phyloP scores from a whole-genome alignment of 2,888 invertebrate genomes.

The Tupiocoris notatus region DNA sequence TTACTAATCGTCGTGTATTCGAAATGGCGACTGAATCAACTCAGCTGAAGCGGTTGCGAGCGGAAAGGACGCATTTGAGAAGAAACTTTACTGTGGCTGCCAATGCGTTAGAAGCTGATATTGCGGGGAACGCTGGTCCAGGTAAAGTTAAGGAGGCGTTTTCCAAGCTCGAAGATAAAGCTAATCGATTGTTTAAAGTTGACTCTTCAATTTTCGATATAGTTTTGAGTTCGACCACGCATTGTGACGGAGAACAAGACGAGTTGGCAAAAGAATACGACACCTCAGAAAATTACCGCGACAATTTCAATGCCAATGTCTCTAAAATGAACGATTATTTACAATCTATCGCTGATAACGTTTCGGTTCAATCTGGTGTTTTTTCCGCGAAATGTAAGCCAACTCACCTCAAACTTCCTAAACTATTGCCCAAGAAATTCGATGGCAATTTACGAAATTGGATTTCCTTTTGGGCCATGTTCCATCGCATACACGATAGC shows the following conservation, averaged over 20 bases:
- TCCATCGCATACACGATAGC: constrained; percentile 15
- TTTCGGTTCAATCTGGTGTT: too few species aligned
- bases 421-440: constrained; percentile 48
- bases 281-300: too few species aligned
- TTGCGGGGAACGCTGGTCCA: too few species aligned
- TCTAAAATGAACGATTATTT: neutral
- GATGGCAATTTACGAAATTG: constrained; percentile 49
- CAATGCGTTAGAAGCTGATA: too few species aligned
- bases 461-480: constrained; percentile 49
- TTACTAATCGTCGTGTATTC: neutral
- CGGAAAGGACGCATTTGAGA: neutral
- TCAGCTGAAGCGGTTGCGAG: neutral
- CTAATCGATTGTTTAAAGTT: neutral
- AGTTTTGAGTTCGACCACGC: too few species aligned
- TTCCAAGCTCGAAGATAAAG: neutral
- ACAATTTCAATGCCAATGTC: too few species aligned
- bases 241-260: too few species aligned
- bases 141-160: neutral
- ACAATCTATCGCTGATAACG: neutral
- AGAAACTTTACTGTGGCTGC: neutral
- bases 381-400: neutral
- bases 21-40: neutral
- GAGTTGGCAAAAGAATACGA: neutral
- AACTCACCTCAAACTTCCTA: constrained; percentile 1
- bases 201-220: neutral